phyloP scores from a whole-genome alignment of 1,140 invertebrate genomes.

The Caenorhabditis brenneri region DNA sequence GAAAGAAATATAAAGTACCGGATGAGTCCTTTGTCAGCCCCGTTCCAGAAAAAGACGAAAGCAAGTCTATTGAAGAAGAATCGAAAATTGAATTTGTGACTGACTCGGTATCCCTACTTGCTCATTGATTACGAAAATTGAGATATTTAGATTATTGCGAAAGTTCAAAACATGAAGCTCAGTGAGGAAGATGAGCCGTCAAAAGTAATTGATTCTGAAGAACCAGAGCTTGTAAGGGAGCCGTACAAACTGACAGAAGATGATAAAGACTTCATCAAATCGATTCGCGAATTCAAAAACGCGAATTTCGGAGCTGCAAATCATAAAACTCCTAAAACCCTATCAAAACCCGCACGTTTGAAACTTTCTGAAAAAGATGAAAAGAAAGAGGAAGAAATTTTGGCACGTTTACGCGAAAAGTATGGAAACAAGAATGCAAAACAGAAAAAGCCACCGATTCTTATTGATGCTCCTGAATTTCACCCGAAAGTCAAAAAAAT shows the following conservation, averaged over 20 bases:
- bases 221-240: not conserved
- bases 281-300: not conserved
- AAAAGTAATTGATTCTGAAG: not conserved
- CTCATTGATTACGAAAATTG: too few species aligned
- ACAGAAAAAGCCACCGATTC: constrained; percentile 1
- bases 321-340: too few species aligned
- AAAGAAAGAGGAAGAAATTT: constrained; percentile 2
- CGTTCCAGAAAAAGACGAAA: not conserved
- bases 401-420: not conserved
- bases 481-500: not conserved
- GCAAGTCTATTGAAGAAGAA: not conserved
- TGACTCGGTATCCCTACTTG: not conserved
- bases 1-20: not conserved
- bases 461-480: not conserved
- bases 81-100: not conserved
- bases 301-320: not conserved
- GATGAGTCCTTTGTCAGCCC: constrained; percentile 1
- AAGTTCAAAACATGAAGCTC: not conserved
- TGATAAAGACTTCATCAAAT: constrained; percentile 16
- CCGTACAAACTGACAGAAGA: not conserved
- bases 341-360: too few species aligned
- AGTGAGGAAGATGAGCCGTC: not conserved
- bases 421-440: constrained; percentile 12
- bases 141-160: constrained; percentile 12
- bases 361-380: not conserved